These are phyloP conservation scores for Pantherophis guttatus DNA, from an alignment of 2,113 vertebrate genomes.

Conservation along the genomic window DNA sequence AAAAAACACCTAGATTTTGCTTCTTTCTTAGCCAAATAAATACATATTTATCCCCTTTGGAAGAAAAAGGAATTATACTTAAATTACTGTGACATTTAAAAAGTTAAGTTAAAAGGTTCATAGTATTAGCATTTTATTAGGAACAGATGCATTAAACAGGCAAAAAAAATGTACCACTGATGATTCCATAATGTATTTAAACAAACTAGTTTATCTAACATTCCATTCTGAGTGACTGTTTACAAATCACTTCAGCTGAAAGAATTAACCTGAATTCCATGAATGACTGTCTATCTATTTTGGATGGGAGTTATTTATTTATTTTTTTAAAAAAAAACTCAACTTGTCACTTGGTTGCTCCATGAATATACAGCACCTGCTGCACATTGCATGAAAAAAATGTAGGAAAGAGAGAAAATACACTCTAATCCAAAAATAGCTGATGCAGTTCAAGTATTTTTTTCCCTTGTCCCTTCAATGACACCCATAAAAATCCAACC, in stretches of 20 bases:
- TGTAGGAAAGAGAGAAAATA: neutral
- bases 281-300: conserved; percentile 1
- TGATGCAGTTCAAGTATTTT: neutral
- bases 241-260: conserved; percentile 30
- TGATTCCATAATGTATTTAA: neutral
- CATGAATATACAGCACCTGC: conserved; percentile 2
- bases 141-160: neutral
- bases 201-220: neutral
- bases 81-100: neutral
- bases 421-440: neutral
- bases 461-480: neutral
- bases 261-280: conserved; percentile 1
- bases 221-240: conserved; percentile 8
- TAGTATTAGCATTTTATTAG: conserved; percentile 13
- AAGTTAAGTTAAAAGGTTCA: neutral
- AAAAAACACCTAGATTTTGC: neutral
- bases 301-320: neutral
- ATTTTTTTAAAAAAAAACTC: neutral
- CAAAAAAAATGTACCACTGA: neutral
- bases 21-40: neutral
- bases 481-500: neutral
- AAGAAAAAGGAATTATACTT: neutral
- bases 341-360: neutral
- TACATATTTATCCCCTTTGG: neutral
- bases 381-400: neutral